Evolutionary conservation across 2,888 invertebrate species (phyloP).

Genomic region (Xestia c-nigrum): DNA sequence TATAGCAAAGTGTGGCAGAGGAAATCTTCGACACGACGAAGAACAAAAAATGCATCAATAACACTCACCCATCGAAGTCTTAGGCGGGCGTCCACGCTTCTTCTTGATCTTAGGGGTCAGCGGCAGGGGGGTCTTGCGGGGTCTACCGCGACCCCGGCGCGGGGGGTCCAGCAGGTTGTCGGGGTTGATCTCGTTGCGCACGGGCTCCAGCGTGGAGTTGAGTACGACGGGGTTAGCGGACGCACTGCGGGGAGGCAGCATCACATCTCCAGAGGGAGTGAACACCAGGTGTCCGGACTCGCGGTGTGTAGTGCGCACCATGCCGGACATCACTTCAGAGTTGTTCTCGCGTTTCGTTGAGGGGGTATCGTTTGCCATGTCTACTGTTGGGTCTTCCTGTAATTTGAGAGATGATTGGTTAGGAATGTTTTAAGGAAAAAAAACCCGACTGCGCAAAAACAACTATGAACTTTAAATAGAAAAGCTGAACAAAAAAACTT

Average conservation of each 20-base stretch:
- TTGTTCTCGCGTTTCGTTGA: conserved; percentile 81
- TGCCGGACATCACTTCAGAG: conserved; percentile 87
- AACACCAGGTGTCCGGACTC: conserved; percentile 87
- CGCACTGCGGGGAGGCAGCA: conserved; percentile 82
- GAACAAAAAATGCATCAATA: no score
- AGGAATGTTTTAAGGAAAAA: no score
- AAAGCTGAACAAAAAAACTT: no score
- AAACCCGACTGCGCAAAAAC: no score
- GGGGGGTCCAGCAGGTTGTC: conserved; percentile 80
- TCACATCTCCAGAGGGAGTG: conserved; percentile 88
- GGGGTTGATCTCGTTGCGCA: conserved; percentile 72
- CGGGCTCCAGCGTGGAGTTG: conserved; percentile 74
- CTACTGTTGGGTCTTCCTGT: conserved; percentile 89
- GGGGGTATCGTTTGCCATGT: conserved; percentile 80
- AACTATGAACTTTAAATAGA: no score
- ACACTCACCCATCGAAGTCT: conserved; percentile 84
- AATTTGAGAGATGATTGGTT: background rate
- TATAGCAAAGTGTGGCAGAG: no score
- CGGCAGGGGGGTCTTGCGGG: conserved; percentile 89
- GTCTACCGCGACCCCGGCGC: conserved; percentile 87
- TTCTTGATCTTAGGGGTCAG: conserved; percentile 87
- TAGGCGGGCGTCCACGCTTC: conserved; percentile 86
- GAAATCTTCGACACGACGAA: no score
- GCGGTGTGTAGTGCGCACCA: conserved; percentile 88
- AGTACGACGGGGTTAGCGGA: conserved; percentile 72